Conservation (phyloP, 2,888 invertebrate genomes). For the Lamellibrachia satsuma region DNA sequence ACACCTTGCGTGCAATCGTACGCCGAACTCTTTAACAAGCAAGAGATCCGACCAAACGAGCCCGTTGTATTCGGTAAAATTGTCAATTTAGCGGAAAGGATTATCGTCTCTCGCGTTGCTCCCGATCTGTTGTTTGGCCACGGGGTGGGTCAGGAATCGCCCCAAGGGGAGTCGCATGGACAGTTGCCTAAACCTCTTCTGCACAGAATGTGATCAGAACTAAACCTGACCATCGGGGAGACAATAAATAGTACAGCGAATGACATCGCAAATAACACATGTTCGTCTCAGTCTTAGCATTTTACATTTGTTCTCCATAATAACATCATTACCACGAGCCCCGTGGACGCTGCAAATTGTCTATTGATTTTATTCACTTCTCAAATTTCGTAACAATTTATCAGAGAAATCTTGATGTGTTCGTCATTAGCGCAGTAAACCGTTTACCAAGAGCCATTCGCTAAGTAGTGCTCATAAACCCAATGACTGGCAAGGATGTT, state of each 20-base stretch:
- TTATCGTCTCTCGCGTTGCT: constrained; percentile 3
- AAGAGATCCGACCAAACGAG: not conserved
- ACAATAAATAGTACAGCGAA: not conserved
- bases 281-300: not conserved
- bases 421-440: not conserved
- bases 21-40: not conserved
- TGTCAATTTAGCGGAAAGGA: constrained; percentile 10
- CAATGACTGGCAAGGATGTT: not conserved
- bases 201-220: not conserved
- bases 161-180: not conserved
- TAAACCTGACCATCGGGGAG: not conserved
- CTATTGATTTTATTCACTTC: not conserved
- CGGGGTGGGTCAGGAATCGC: not conserved
- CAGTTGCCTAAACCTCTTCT: not conserved
- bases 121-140: not conserved
- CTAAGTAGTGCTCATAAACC: not conserved
- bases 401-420: not conserved
- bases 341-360: not conserved
- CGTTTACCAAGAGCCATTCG: not conserved
- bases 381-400: too few species aligned
- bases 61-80: constrained; percentile 1
- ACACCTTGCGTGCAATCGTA: not conserved
- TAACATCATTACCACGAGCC: constrained; percentile 8
- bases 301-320: not conserved
- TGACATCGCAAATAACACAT: not conserved